Conservation (phyloP, 2,113 vertebrate species). For the Prietella phreatophila region DNA sequence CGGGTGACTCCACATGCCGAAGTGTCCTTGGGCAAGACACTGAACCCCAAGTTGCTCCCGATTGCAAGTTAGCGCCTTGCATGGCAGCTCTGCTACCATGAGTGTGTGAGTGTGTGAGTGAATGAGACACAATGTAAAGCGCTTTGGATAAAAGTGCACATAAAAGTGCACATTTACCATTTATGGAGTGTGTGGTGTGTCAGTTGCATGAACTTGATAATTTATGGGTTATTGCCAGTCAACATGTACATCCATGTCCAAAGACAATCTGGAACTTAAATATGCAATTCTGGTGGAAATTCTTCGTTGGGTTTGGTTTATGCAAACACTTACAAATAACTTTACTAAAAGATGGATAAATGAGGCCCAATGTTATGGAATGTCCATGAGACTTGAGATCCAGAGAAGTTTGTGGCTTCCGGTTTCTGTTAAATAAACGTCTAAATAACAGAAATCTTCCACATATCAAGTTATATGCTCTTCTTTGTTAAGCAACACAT, state of each 20-base stretch:
- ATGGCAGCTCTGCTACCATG: no score
- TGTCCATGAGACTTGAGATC: background rate
- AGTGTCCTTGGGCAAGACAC: no score
- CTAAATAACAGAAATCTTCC: background rate
- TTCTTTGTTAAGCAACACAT: background rate
- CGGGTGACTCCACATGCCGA: no score
- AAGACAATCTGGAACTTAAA: background rate
- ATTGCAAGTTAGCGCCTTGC: no score
- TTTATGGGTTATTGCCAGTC: background rate
- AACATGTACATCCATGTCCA: background rate
- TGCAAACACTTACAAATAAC: background rate
- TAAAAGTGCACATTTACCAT: no score
- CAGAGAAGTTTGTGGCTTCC: background rate
- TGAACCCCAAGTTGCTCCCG: no score
- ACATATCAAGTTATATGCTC: background rate
- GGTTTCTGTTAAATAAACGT: background rate
- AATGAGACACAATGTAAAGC: no score
- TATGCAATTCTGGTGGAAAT: background rate
- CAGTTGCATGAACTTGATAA: background rate
- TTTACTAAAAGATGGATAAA: background rate
- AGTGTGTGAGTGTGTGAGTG: no score
- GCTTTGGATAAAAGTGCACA: no score
- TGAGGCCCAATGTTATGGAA: background rate
- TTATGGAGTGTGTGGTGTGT: no score
- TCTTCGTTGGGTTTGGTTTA: background rate